phyloP scores from a whole-genome alignment of 2,113 vertebrate species.

The Pristiophorus japonicus region DNA sequence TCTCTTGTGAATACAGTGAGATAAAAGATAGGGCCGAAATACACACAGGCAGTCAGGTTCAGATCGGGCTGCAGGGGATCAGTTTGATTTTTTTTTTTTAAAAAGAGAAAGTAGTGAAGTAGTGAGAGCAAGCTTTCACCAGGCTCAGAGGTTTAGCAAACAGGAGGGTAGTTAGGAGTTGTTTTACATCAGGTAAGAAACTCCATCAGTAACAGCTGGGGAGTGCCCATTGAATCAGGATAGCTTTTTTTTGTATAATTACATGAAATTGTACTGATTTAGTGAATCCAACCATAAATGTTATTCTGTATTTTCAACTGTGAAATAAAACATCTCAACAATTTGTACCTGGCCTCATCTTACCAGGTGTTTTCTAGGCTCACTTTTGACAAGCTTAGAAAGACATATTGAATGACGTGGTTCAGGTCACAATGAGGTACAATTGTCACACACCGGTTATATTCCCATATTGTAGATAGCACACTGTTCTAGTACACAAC shows the following conservation, averaged over 20 bases:
- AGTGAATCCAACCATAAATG: background rate
- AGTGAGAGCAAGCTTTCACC: background rate
- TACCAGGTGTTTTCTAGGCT: background rate
- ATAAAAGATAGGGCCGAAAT: background rate
- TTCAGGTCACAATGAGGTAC: no score
- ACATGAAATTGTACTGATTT: no score
- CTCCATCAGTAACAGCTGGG: background rate
- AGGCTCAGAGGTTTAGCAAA: background rate
- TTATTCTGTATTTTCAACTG: background rate
- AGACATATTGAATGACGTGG: no score
- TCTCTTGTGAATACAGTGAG: background rate
- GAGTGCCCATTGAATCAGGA: no score
- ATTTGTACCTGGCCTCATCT: background rate
- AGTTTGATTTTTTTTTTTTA: background rate
- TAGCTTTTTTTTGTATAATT: background rate
- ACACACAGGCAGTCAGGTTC: background rate
- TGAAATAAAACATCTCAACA: background rate
- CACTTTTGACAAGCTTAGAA: background rate
- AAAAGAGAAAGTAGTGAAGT: no score
- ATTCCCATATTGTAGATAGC: background rate
- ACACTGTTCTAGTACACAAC: background rate
- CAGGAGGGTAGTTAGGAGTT: background rate
- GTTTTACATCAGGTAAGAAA: background rate
- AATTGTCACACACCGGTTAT: background rate
- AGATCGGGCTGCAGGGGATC: background rate